A percentile compares a stretch with the other conserved stretches of the same genome.
These are phyloP conservation scores for Eubasilissa splendida DNA, from an alignment of 2,888 invertebrate genomes.

Conservation along the genomic window DNA sequence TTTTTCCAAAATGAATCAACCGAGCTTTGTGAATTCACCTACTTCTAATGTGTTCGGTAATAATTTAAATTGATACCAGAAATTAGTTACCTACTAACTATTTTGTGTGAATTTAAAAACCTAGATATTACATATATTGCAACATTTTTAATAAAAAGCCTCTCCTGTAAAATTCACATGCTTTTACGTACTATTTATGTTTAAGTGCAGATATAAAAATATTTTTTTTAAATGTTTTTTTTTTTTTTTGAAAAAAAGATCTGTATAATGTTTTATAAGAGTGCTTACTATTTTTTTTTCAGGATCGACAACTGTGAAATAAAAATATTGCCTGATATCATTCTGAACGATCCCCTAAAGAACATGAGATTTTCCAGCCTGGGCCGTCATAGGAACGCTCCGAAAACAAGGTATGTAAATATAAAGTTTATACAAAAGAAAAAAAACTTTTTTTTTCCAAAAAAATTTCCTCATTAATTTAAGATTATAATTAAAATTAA, in stretches of 20 bases:
- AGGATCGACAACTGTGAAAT: slow-evolving; percentile 60
- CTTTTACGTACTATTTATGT: too few species aligned
- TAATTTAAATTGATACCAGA: too few species aligned
- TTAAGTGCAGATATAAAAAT: too few species aligned
- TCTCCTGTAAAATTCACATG: not conserved
- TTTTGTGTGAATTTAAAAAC: not conserved
- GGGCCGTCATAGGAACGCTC: slow-evolving; percentile 61
- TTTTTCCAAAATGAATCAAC: too few species aligned
- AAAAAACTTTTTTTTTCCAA: too few species aligned
- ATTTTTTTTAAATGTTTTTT: too few species aligned
- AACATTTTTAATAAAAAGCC: not conserved
- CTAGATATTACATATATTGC: too few species aligned
- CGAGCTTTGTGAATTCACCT: too few species aligned
- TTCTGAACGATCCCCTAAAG: slow-evolving; percentile 47
- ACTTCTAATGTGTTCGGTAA: too few species aligned
- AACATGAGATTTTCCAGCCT: slow-evolving; percentile 60
- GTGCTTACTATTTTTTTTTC: slow-evolving; percentile 18
- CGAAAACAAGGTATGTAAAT: slow-evolving; percentile 38
- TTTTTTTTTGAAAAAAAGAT: not conserved
- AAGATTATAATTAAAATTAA: too few species aligned
- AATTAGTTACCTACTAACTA: not conserved
- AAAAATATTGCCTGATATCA: slow-evolving; percentile 64
- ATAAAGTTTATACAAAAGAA: not conserved
- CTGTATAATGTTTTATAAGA: too few species aligned
- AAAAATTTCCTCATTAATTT: too few species aligned